phyloP scores from a whole-genome alignment of 2,888 invertebrate species.

The Pheosia gnoma region DNA sequence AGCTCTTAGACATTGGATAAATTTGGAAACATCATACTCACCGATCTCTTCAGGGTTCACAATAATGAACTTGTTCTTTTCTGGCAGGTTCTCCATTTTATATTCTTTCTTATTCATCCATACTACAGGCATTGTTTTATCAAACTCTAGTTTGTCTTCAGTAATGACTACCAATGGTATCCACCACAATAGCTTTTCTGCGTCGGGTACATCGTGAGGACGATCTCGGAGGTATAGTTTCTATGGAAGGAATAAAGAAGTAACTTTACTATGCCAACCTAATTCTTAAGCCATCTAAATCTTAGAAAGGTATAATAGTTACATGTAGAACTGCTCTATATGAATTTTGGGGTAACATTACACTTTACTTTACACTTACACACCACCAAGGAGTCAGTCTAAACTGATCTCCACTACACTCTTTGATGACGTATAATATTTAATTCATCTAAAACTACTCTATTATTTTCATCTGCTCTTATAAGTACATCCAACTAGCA shows the following conservation, averaged over 20 bases:
- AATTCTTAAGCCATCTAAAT: too few species aligned
- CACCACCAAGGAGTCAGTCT: too few species aligned
- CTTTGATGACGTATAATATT: too few species aligned
- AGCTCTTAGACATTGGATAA: neutral
- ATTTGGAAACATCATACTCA: slow-evolving; percentile 53
- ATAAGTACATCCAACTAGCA: too few species aligned
- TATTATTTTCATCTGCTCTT: too few species aligned
- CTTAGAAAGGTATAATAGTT: too few species aligned
- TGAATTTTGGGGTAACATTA: too few species aligned
- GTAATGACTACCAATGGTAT: slow-evolving; percentile 87
- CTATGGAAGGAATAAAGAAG: slow-evolving; percentile 52
- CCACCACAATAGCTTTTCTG: slow-evolving; percentile 89
- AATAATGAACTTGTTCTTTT: slow-evolving; percentile 87
- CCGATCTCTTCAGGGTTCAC: slow-evolving; percentile 94
- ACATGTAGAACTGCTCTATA: too few species aligned
- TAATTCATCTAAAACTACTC: too few species aligned
- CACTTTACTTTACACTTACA: too few species aligned
- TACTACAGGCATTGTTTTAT: slow-evolving; percentile 78
- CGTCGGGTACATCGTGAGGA: slow-evolving; percentile 88
- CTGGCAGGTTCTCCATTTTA: slow-evolving; percentile 80
- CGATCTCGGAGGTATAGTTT: slow-evolving; percentile 89
- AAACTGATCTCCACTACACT: too few species aligned
- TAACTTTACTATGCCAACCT: neutral
- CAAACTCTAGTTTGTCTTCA: slow-evolving; percentile 85
- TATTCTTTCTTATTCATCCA: slow-evolving; percentile 87